Evolutionary conservation across 2,113 vertebrate species (phyloP).

Genomic region (Cyprinodon variegatus): DNA sequence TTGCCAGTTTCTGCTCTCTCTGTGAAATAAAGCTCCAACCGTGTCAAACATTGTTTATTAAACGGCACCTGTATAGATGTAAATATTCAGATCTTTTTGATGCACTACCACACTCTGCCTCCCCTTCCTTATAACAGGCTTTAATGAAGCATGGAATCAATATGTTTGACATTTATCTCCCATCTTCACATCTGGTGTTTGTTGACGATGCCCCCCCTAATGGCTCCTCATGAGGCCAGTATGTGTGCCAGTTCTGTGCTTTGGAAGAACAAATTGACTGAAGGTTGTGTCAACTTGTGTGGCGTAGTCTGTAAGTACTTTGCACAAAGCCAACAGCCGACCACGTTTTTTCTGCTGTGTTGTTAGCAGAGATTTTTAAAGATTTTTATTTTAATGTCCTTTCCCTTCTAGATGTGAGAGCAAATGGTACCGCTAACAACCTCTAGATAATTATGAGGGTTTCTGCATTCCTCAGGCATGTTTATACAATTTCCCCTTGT

Average conservation of each 20-base stretch:
- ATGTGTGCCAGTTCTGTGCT: conserved; percentile 58
- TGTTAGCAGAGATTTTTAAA: conserved; percentile 25
- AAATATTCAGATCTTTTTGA: conserved; percentile 41
- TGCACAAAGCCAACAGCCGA: conserved; percentile 41
- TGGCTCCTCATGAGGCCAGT: conserved; percentile 57
- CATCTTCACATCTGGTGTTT: conserved; percentile 73
- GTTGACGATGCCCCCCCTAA: conserved; percentile 68
- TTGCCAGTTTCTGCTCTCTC: conserved; percentile 22
- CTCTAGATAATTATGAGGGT: conserved; percentile 33
- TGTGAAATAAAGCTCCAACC: conserved; percentile 36
- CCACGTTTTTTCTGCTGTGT: conserved; percentile 31
- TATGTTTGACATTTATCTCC: conserved; percentile 71
- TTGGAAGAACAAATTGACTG: conserved; percentile 57
- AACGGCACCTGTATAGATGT: conserved; percentile 40
- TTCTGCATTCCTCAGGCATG: conserved; percentile 49
- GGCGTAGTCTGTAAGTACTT: conserved; percentile 41
- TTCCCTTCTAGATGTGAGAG: conserved; percentile 36
- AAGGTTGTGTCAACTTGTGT: conserved; percentile 30
- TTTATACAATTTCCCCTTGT: conserved; percentile 43
- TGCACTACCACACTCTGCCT: conserved; percentile 44
- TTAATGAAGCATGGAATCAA: conserved; percentile 67
- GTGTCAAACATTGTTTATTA: conserved; percentile 58
- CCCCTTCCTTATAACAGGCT: conserved; percentile 40
- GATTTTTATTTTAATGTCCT: conserved; percentile 30
- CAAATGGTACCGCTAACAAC: conserved; percentile 32